Conservation (phyloP, 2,888 invertebrate genomes). For the Conus canariensis region DNA sequence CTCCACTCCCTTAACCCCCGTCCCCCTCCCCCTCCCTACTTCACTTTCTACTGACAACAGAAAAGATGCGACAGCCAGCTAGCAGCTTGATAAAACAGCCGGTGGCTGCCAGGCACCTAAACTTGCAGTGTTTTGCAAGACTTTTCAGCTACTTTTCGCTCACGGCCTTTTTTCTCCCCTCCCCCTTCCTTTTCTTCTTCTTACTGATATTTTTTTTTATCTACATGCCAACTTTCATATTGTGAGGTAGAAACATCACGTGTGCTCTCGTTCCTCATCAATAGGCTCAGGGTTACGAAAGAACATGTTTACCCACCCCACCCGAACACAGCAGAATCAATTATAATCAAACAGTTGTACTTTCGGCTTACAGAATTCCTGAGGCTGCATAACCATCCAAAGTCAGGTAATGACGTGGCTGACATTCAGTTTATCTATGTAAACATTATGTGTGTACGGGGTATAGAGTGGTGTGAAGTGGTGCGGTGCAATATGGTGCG, state of each 20-base stretch:
- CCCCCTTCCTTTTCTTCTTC: not conserved
- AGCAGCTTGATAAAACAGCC: too few species aligned
- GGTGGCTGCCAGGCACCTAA: too few species aligned
- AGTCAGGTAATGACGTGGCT: not conserved
- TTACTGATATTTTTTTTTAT: not conserved
- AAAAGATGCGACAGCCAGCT: too few species aligned
- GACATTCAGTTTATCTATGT: too few species aligned
- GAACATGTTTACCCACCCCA: not conserved
- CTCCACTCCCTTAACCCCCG: not conserved
- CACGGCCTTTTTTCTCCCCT: not conserved
- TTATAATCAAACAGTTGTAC: too few species aligned
- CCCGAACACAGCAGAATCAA: not conserved
- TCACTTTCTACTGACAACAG: too few species aligned
- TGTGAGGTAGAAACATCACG: not conserved
- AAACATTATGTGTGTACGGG: not conserved
- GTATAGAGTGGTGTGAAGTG: not conserved
- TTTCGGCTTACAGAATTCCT: too few species aligned
- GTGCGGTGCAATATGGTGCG: not conserved
- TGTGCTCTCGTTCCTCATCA: not conserved
- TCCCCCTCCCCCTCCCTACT: not conserved
- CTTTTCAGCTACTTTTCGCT: too few species aligned
- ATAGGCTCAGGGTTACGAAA: not conserved
- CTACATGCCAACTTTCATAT: not conserved
- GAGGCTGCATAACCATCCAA: too few species aligned
- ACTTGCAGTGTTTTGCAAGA: too few species aligned